A percentile compares a stretch with the other conserved stretches of the same genome.
phyloP scores from a whole-genome alignment of 2,797 vertebrate species.

The Phylloscopus collybita region DNA sequence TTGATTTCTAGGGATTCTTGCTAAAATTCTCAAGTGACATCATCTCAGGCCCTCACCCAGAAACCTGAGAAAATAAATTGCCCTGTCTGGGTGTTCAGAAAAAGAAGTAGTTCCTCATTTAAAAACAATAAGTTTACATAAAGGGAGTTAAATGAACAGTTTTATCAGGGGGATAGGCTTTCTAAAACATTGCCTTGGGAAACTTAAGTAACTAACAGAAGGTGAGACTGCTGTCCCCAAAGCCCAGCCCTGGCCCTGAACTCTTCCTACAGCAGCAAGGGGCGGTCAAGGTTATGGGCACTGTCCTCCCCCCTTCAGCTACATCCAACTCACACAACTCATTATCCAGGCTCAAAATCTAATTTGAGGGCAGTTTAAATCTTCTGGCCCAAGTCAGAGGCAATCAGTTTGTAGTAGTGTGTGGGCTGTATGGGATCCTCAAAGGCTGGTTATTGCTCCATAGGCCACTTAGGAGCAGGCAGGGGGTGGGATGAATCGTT shows the following conservation, averaged over 20 bases:
- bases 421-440: neutral
- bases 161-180: neutral
- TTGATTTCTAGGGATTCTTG: conserved; percentile 18
- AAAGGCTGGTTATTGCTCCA: neutral
- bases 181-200: neutral
- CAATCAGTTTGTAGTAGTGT: neutral
- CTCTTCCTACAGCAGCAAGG: neutral
- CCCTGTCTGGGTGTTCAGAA: neutral
- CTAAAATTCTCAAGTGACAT: neutral
- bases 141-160: neutral
- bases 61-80: conserved; percentile 39
- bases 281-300: neutral
- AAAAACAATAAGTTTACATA: neutral
- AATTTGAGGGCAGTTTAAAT: neutral
- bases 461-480: neutral
- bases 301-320: neutral
- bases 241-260: neutral
- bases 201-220: neutral
- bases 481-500: neutral
- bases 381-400: neutral
- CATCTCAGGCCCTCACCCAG: neutral
- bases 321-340: neutral
- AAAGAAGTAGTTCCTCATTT: neutral
- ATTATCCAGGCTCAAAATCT: conserved; percentile 1
- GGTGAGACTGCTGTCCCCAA: neutral